A percentile compares a stretch with the other conserved stretches of the same genome.
These are phyloP conservation scores for Salminus brasiliensis DNA, from an alignment of 2,113 vertebrate genomes.

Conservation along the genomic window DNA sequence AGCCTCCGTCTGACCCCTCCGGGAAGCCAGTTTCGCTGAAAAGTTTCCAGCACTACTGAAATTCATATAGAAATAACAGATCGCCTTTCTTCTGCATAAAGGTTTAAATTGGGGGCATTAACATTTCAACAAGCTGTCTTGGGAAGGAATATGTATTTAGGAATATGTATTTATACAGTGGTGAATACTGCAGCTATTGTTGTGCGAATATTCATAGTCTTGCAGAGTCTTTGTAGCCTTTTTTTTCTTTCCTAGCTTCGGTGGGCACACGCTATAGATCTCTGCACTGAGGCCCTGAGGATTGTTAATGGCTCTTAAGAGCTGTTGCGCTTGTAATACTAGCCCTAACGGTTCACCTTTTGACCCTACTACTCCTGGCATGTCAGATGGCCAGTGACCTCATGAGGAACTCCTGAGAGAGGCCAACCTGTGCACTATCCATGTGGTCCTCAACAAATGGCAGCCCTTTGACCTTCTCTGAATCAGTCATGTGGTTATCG, in stretches of 20 bases:
- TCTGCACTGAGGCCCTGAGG: conserved; percentile 2
- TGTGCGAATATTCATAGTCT: background rate
- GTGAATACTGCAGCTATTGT: background rate
- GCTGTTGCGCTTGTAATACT: conserved; percentile 57
- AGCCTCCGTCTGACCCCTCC: conserved; percentile 14
- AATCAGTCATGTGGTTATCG: conserved; percentile 3
- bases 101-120: conserved; percentile 26
- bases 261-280: background rate
- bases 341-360: conserved; percentile 55
- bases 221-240: background rate
- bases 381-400: conserved; percentile 67
- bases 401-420: conserved; percentile 67
- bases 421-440: conserved; percentile 71
- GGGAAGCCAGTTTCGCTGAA: conserved; percentile 18
- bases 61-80: background rate
- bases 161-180: background rate
- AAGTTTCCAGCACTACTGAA: conserved; percentile 2
- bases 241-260: background rate
- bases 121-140: background rate
- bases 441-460: conserved; percentile 57
- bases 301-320: conserved; percentile 52
- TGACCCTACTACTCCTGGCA: conserved; percentile 69
- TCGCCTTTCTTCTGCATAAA: background rate
- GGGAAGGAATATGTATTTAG: background rate
- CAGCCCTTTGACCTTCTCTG: conserved; percentile 30